These are phyloP conservation scores for Thermophis baileyi DNA, from an alignment of 2,113 vertebrate genomes.

Conservation along the genomic window DNA sequence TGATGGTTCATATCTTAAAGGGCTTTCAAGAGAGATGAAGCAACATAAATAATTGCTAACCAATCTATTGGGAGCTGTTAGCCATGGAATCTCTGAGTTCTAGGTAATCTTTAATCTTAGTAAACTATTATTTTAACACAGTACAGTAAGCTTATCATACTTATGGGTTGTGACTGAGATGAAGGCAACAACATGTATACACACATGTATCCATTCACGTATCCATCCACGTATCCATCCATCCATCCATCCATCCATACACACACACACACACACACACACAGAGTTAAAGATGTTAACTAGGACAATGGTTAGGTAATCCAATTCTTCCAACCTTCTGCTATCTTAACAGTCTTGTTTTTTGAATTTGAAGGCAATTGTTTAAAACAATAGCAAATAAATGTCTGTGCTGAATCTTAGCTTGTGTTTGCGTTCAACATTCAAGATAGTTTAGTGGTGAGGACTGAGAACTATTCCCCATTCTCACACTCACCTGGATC, in stretches of 20 bases:
- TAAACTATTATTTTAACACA: neutral
- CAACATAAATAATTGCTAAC: neutral
- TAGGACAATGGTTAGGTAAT: neutral
- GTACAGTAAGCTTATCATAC: neutral
- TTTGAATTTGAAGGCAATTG: neutral
- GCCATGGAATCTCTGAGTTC: neutral
- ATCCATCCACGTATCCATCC: no score
- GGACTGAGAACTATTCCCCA: neutral
- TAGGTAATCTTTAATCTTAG: neutral
- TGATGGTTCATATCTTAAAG: neutral
- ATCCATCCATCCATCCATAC: no score
- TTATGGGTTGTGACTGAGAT: neutral
- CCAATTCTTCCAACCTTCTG: neutral
- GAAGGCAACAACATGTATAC: neutral
- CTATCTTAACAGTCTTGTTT: neutral
- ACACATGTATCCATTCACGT: no score
- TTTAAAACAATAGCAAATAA: neutral
- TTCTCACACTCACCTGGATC: neutral
- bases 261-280: no score
- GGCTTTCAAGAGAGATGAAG: neutral
- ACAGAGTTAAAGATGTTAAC: neutral
- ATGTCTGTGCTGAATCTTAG: neutral
- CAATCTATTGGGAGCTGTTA: neutral
- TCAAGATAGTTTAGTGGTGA: neutral
- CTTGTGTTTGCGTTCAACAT: neutral